phyloP scores from a whole-genome alignment of 1,140 invertebrate genomes.

The Agrypnia vestita region DNA sequence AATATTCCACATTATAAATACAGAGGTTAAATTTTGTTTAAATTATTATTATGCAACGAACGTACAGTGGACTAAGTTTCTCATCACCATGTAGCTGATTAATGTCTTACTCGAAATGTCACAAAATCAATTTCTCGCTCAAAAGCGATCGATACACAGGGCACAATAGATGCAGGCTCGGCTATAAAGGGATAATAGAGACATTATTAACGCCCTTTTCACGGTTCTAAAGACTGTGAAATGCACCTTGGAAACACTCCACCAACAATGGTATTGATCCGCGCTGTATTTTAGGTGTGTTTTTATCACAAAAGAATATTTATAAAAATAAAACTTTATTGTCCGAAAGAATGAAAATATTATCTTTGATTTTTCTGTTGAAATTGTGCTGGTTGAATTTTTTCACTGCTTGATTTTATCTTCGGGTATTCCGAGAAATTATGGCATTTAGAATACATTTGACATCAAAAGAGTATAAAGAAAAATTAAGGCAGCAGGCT shows the following conservation, averaged over 20 bases:
- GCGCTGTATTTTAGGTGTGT: constrained; percentile 2
- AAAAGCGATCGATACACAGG: constrained; percentile 52
- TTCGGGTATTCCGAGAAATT: neutral
- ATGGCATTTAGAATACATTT: neutral
- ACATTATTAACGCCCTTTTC: constrained; percentile 61
- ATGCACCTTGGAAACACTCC: constrained; percentile 51
- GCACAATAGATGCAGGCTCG: constrained; percentile 53
- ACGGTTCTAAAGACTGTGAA: constrained; percentile 54
- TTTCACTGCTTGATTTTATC: constrained; percentile 27
- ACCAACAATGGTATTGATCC: constrained; percentile 31
- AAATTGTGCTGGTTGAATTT: neutral
- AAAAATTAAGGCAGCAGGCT: no score
- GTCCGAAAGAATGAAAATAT: constrained; percentile 24
- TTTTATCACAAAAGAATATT: neutral
- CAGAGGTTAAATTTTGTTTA: no score
- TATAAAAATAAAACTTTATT: constrained; percentile 33
- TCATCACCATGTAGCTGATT: constrained; percentile 44
- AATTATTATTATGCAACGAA: no score
- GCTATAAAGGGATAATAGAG: constrained; percentile 59
- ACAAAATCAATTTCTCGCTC: constrained; percentile 57
- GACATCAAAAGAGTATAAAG: constrained; percentile 9
- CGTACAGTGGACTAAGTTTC: neutral
- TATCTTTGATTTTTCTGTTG: constrained; percentile 7
- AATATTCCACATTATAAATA: no score
- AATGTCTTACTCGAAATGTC: constrained; percentile 54